phyloP scores from a whole-genome alignment of 1,140 invertebrate species.

The Rhynchophorus ferrugineus region DNA sequence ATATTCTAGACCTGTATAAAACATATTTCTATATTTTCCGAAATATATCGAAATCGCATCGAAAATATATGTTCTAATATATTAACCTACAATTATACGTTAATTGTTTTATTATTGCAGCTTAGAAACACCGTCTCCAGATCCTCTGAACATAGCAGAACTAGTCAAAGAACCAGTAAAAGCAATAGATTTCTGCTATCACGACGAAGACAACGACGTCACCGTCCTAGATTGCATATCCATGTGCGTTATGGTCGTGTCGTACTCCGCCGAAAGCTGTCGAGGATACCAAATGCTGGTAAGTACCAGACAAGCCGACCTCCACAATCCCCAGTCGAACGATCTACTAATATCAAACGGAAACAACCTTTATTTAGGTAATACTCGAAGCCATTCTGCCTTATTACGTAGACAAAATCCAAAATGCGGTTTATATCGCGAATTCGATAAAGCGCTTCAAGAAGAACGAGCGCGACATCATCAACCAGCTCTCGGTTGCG shows the following conservation, averaged over 20 bases:
- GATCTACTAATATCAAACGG: no score
- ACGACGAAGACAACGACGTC: conserved; percentile 92
- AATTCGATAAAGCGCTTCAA: conserved; percentile 63
- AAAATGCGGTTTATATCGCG: conserved; percentile 64
- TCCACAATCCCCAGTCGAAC: no score
- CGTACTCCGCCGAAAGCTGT: conserved; percentile 92
- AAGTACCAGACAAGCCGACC: conserved; percentile 35
- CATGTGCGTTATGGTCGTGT: conserved; percentile 94
- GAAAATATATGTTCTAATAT: no score
- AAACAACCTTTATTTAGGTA: conserved; percentile 52
- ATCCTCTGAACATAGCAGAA: conserved; percentile 92
- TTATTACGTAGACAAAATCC: conserved; percentile 89
- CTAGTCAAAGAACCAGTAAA: conserved; percentile 91
- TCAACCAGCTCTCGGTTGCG: conserved; percentile 87
- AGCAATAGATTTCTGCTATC: conserved; percentile 95
- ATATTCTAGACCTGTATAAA: no score
- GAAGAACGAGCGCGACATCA: conserved; percentile 89
- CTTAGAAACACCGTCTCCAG: conserved; percentile 85
- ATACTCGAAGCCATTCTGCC: conserved; percentile 95
- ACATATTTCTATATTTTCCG: no score
- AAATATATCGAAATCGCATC: no score
- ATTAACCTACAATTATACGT: no score
- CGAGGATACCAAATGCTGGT: conserved; percentile 96
- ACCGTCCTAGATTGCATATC: conserved; percentile 90
- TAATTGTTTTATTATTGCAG: conserved; percentile 43